Conservation (phyloP, 2,888 invertebrate species). For the Diadegma fenestrale region DNA sequence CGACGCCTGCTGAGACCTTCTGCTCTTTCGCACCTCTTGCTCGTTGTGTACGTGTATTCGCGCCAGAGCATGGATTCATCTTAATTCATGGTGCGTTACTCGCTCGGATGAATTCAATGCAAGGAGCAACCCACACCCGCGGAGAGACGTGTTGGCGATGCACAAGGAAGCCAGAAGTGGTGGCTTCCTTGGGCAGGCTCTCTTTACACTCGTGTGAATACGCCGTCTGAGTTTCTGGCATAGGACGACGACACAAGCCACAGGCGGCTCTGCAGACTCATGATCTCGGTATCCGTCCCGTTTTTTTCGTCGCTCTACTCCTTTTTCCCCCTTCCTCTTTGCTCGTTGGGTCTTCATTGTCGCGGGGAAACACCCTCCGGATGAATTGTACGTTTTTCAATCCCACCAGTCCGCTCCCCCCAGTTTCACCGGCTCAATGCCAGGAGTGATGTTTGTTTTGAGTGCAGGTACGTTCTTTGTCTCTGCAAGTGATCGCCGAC, state of each 20-base stretch:
- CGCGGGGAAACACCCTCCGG: slow-evolving; percentile 58
- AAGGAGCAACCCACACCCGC: slow-evolving; percentile 30
- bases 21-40: slow-evolving; percentile 40
- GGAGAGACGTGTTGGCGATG: slow-evolving; percentile 18
- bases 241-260: slow-evolving; percentile 43
- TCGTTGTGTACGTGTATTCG: slow-evolving; percentile 8
- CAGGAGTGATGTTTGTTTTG: slow-evolving; percentile 82
- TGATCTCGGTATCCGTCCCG: slow-evolving; percentile 50
- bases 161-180: slow-evolving; percentile 44
- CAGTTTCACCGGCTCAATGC: slow-evolving; percentile 60
- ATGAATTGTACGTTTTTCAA: slow-evolving; percentile 64
- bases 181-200: slow-evolving; percentile 74
- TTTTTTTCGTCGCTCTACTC: slow-evolving; percentile 23
- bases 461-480: slow-evolving; percentile 83
- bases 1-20: slow-evolving; percentile 37
- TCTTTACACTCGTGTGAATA: slow-evolving; percentile 82
- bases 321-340: slow-evolving; percentile 10
- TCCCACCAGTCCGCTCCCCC: slow-evolving; percentile 28
- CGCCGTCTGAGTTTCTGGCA: slow-evolving; percentile 55
- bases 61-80: slow-evolving; percentile 26
- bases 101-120: slow-evolving; percentile 55
- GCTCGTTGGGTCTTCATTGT: slow-evolving; percentile 55
- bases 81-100: slow-evolving; percentile 47
- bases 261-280: slow-evolving; percentile 46
- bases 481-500: slow-evolving; percentile 75